These are phyloP conservation scores for Dynastes maya DNA, from an alignment of 2,888 invertebrate species.

Conservation along the genomic window DNA sequence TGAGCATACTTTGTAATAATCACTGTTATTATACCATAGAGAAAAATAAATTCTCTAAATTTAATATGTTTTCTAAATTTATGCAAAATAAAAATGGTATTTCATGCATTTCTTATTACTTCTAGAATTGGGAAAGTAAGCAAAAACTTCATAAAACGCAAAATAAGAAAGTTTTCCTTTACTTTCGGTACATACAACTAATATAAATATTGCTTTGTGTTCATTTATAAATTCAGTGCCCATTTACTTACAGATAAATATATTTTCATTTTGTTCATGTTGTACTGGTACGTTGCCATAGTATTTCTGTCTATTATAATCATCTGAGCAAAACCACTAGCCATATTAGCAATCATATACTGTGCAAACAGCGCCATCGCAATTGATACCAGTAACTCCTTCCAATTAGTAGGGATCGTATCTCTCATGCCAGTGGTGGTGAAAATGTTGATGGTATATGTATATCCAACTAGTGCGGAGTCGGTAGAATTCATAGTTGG, in stretches of 20 bases:
- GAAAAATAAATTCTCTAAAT: too few species aligned
- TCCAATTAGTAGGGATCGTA: conserved; percentile 38
- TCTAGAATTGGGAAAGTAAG: too few species aligned
- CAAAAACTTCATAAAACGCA: too few species aligned
- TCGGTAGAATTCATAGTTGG: conserved; percentile 1
- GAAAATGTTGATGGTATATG: conserved; percentile 48
- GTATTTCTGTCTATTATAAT: conserved; percentile 47
- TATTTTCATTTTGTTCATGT: conserved; percentile 41
- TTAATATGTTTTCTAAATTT: too few species aligned
- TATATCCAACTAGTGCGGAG: conserved; percentile 47
- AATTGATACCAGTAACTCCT: conserved; percentile 32
- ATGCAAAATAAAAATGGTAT: too few species aligned
- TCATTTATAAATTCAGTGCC: too few species aligned
- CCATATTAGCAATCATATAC: conserved; percentile 45
- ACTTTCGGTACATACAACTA: too few species aligned
- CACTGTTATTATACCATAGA: too few species aligned
- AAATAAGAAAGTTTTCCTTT: too few species aligned
- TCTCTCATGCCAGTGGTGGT: conserved; percentile 47
- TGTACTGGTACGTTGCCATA: conserved; percentile 42
- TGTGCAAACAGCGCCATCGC: conserved; percentile 45
- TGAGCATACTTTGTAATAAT: too few species aligned
- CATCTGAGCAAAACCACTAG: conserved; percentile 47
- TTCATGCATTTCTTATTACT: too few species aligned
- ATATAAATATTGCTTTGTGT: too few species aligned
- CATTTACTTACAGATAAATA: conserved; percentile 45